Conservation (phyloP, 2,113 vertebrate genomes). For the Lonchura striata region DNA sequence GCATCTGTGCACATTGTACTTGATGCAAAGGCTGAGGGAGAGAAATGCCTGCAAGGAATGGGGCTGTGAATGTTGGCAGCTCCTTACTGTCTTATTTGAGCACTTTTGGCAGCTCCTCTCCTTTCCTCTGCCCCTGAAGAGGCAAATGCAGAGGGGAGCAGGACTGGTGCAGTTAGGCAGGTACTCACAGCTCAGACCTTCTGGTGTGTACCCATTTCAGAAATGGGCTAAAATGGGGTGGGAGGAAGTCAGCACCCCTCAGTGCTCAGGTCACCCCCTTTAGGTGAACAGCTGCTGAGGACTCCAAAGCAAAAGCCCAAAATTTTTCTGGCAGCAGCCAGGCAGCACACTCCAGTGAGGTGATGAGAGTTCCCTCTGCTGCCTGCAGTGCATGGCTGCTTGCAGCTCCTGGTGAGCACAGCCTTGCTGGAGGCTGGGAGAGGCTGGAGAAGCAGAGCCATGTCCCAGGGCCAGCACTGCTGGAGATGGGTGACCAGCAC, state of each 20-base stretch:
- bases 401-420: neutral
- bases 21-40: neutral
- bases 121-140: neutral
- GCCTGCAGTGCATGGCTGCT: neutral
- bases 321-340: neutral
- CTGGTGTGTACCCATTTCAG: rapidly evolving
- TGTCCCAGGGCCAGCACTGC: neutral
- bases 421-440: rapidly evolving
- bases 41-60: neutral
- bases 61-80: neutral
- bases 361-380: conserved; percentile 56
- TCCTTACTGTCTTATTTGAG: neutral
- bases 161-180: neutral
- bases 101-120: neutral
- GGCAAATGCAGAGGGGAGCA: neutral
- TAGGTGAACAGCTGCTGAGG: neutral
- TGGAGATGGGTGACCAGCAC: neutral
- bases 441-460: neutral
- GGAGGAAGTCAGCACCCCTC: neutral
- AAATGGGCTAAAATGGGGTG: neutral
- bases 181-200: neutral
- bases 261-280: neutral
- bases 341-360: neutral
- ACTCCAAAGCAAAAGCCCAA: neutral
- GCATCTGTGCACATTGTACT: neutral